A percentile compares a stretch with the other conserved stretches of the same genome.
These are phyloP conservation scores for Homarus americanus DNA, from an alignment of 1,140 invertebrate genomes.

Conservation along the genomic window DNA sequence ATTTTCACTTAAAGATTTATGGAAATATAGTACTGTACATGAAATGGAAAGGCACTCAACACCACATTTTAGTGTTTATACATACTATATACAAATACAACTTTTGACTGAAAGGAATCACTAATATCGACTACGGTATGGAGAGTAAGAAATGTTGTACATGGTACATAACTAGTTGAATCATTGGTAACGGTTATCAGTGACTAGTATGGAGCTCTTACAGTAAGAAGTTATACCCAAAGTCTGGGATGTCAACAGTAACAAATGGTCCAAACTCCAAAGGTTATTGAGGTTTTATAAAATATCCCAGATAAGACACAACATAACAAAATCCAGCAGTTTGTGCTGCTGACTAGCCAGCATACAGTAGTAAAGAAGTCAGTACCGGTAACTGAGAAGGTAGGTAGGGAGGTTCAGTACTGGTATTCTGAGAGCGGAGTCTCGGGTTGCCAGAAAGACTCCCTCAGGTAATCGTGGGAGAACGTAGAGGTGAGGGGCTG, in stretches of 20 bases:
- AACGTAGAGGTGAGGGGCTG: conserved; percentile 41
- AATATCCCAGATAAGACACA: too few species aligned
- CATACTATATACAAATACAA: neutral
- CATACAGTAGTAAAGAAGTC: too few species aligned
- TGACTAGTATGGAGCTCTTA: neutral
- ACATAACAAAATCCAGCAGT: too few species aligned
- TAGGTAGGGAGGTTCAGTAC: conserved; percentile 44
- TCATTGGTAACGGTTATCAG: neutral
- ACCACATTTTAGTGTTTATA: neutral
- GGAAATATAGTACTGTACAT: too few species aligned
- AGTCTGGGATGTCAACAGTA: too few species aligned
- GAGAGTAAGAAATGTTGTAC: neutral
- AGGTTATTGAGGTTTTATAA: too few species aligned
- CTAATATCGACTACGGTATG: neutral
- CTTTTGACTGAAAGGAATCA: neutral
- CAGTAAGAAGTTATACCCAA: too few species aligned
- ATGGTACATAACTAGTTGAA: neutral
- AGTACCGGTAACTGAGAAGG: too few species aligned
- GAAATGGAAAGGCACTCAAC: neutral
- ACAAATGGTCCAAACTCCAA: too few species aligned
- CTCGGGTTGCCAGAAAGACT: conserved; percentile 51
- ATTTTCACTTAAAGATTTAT: too few species aligned
- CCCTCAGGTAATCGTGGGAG: conserved; percentile 57
- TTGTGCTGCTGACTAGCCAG: too few species aligned
- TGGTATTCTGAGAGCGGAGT: conserved; percentile 56